Evolutionary conservation across 1,140 invertebrate genomes (phyloP).

Genomic region (Cydia amplana): DNA sequence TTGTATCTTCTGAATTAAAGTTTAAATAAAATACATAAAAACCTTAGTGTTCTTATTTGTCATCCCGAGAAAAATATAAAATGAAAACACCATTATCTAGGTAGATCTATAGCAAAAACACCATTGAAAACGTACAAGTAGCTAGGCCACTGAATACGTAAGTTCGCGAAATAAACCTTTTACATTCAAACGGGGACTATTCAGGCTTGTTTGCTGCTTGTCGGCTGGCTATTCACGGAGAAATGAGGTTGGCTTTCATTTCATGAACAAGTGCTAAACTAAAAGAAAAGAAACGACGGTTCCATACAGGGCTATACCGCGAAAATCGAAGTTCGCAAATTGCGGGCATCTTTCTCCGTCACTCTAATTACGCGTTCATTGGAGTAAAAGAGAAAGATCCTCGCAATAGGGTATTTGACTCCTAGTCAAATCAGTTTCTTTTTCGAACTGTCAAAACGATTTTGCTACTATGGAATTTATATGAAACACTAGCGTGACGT

Average conservation of each 20-base stretch:
- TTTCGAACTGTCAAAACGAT: too few relatives aligned
- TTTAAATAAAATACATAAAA: too few relatives aligned
- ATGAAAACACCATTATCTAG: not conserved
- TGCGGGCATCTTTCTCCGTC: too few relatives aligned
- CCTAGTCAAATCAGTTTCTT: too few relatives aligned
- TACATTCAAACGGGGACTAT: not conserved
- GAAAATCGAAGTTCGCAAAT: too few relatives aligned
- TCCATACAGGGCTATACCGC: not conserved
- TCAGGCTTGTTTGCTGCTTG: not conserved
- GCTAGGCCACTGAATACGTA: slow-evolving; percentile 1
- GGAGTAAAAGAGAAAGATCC: too few relatives aligned
- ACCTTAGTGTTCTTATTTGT: too few relatives aligned
- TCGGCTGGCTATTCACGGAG: not conserved
- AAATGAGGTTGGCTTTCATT: slow-evolving; percentile 13
- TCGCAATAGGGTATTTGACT: too few relatives aligned
- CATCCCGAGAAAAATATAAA: not conserved
- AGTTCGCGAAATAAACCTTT: slow-evolving; percentile 10
- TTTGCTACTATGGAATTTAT: too few relatives aligned
- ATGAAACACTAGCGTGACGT: too few relatives aligned
- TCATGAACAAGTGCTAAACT: not conserved
- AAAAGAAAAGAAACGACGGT: not conserved
- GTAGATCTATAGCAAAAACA: not conserved
- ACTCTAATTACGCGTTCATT: too few relatives aligned
- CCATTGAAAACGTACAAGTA: not conserved
- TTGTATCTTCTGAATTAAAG: too few relatives aligned